Evolutionary conservation across 2,888 invertebrate genomes (phyloP).

Genomic region (Polietes domitor): DNA sequence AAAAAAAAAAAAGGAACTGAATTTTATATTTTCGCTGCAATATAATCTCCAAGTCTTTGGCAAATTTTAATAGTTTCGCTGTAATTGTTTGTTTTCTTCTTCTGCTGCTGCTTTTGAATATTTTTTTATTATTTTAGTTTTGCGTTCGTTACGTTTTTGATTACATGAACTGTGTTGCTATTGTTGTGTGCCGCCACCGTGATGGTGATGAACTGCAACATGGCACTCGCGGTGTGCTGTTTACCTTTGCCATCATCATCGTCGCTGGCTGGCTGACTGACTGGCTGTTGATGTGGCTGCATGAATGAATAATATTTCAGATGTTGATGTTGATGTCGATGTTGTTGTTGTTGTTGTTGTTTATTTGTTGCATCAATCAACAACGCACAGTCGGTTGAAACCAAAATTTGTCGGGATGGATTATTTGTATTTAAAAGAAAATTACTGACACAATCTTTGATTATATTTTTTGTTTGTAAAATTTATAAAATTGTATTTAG

Average conservation of each 20-base stretch:
- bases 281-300: no score
- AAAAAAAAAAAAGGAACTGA: neutral
- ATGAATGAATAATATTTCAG: no score
- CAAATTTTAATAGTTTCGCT: neutral
- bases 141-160: neutral
- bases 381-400: neutral
- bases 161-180: neutral
- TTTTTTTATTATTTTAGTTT: neutral
- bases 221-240: slow-evolving; percentile 9
- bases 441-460: no score
- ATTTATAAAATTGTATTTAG: no score
- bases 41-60: neutral
- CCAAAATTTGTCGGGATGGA: no score
- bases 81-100: neutral
- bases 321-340: no score
- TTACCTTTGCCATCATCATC: neutral
- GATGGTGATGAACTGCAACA: slow-evolving; percentile 3
- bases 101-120: neutral
- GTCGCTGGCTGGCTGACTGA: no score
- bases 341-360: neutral
- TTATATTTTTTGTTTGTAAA: no score
- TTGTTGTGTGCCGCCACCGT: neutral
- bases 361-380: slow-evolving; percentile 13
- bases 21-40: neutral
- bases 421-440: no score